Evolutionary conservation across 2,888 invertebrate genomes (phyloP).

Genomic region (Hipparchia semele): DNA sequence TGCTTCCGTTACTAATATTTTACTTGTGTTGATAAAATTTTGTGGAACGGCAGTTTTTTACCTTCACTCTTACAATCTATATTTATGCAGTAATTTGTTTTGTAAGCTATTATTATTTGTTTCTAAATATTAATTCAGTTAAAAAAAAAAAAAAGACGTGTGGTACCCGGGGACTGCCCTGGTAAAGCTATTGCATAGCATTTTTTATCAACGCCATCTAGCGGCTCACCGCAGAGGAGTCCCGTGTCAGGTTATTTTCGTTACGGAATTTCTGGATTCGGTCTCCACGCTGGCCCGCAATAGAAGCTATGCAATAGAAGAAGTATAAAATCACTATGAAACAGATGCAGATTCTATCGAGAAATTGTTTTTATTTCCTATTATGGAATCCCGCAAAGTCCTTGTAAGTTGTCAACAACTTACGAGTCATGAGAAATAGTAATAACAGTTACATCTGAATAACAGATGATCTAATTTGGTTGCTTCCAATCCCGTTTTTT

Average conservation of each 20-base stretch:
- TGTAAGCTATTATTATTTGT: too few species aligned
- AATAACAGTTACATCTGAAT: not conserved
- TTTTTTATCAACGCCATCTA: too few species aligned
- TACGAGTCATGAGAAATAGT: not conserved
- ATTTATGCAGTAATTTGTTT: not conserved
- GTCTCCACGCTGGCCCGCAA: too few species aligned
- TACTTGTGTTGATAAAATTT: not conserved
- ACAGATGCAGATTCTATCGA: not conserved
- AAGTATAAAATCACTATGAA: not conserved
- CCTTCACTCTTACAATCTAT: not conserved
- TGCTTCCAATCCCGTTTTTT: not conserved
- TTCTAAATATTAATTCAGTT: too few species aligned
- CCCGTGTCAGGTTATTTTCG: too few species aligned
- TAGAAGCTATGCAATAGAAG: too few species aligned
- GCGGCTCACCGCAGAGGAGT: too few species aligned
- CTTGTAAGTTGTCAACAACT: not conserved
- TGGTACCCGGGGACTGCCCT: too few species aligned
- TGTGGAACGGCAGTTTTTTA: not conserved
- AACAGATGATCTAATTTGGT: not conserved
- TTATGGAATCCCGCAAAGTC: not conserved
- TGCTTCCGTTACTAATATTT: slow-evolving; percentile 33
- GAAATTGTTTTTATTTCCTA: not conserved
- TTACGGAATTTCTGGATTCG: too few species aligned
- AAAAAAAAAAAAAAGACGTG: too few species aligned
- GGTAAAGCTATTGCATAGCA: too few species aligned